phyloP scores from a whole-genome alignment of 2,113 vertebrate species.

The Cyprinodon tularosa region DNA sequence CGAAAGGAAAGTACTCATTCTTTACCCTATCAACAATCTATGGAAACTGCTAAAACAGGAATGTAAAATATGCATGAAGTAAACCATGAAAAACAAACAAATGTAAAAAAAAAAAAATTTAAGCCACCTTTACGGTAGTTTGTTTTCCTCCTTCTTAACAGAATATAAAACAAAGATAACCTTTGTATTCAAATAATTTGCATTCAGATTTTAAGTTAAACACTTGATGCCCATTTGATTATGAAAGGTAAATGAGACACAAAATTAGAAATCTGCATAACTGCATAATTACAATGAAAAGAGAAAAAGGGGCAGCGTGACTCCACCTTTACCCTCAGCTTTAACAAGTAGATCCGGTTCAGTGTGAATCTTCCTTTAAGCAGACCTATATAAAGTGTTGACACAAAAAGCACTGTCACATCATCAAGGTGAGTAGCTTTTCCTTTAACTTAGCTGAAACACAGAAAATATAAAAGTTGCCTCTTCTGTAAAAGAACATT shows the following conservation, averaged over 20 bases:
- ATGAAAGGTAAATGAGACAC: background rate
- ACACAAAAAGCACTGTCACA: background rate
- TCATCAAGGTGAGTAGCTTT: conserved; percentile 8
- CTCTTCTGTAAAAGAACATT: background rate
- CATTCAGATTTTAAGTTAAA: background rate
- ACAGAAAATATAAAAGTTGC: background rate
- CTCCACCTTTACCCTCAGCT: no score
- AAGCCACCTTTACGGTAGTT: background rate
- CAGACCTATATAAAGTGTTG: background rate
- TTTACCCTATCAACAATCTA: background rate
- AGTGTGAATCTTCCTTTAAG: background rate
- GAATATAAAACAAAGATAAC: background rate
- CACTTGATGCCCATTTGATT: background rate
- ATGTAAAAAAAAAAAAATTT: no score
- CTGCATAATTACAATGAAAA: background rate
- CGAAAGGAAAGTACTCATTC: background rate
- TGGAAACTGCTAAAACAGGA: background rate
- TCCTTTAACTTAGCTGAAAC: background rate
- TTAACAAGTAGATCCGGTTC: conserved; percentile 29
- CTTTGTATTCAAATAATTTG: background rate
- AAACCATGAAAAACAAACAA: background rate
- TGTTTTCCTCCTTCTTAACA: background rate
- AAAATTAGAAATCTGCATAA: background rate
- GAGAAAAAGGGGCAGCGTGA: no score
- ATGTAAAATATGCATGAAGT: background rate